These are phyloP conservation scores for Syngnathoides biaculeatus DNA, from an alignment of 2,113 vertebrate genomes.

Conservation along the genomic window DNA sequence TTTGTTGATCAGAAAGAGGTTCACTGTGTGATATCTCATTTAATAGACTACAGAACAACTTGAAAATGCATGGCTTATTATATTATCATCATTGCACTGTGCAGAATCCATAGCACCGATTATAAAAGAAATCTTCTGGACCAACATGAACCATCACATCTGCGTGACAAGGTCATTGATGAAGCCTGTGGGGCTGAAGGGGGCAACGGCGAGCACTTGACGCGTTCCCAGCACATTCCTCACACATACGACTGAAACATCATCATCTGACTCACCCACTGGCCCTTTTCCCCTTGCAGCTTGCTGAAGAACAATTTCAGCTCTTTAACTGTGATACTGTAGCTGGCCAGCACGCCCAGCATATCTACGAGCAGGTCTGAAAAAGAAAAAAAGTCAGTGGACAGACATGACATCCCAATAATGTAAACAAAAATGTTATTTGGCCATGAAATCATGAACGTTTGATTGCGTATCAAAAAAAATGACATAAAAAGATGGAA, in stretches of 20 bases:
- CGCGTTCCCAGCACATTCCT: conserved; percentile 46
- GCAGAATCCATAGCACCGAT: neutral
- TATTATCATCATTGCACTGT: conserved; percentile 10
- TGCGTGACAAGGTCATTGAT: conserved; percentile 17
- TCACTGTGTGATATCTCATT: no score
- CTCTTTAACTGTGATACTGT: conserved; percentile 95
- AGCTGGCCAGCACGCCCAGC: conserved; percentile 94
- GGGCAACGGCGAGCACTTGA: conserved; percentile 11
- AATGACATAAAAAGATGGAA: neutral
- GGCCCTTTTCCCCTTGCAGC: conserved; percentile 90
- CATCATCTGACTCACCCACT: conserved; percentile 82
- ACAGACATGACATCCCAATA: neutral
- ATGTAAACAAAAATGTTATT: neutral
- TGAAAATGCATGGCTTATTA: neutral
- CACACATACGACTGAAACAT: conserved; percentile 28
- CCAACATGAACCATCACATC: conserved; percentile 35
- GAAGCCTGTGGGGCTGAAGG: conserved; percentile 6
- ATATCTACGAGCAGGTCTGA: conserved; percentile 95
- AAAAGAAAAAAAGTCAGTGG: conserved; percentile 11
- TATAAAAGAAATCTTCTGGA: conserved; percentile 2
- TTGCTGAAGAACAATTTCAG: conserved; percentile 97
- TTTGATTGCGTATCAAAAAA: neutral
- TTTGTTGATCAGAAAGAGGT: neutral
- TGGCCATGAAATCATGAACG: neutral
- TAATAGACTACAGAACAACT: no score